Evolutionary conservation across 2,113 vertebrate species (phyloP).

Genomic region (Dendrocopos noguchii): DNA sequence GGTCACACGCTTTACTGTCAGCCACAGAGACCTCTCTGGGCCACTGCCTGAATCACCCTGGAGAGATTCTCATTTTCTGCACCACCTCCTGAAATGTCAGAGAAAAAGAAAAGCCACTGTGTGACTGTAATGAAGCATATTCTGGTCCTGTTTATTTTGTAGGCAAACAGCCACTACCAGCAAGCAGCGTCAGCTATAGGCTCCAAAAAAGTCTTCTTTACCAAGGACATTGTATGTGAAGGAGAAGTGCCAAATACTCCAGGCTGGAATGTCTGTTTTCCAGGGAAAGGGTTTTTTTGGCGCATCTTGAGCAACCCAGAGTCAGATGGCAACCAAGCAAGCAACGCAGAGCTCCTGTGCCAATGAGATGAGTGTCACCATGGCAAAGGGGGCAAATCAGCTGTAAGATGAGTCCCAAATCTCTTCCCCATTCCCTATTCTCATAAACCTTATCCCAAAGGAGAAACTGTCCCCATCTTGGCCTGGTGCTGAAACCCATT

Average conservation of each 20-base stretch:
- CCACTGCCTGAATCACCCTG: constrained; percentile 2
- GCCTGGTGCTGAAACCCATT: not conserved
- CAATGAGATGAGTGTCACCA: accelerated
- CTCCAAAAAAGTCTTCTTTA: constrained; percentile 42
- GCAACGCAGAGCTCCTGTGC: accelerated
- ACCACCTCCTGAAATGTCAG: constrained; percentile 60
- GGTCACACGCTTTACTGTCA: constrained; percentile 66
- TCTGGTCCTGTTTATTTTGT: constrained; percentile 49
- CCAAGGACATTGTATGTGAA: constrained; percentile 4
- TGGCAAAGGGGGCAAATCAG: not conserved
- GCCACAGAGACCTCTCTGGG: constrained; percentile 57
- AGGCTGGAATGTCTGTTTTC: constrained; percentile 64
- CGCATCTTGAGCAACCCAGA: not conserved
- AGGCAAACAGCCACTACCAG: constrained; percentile 45
- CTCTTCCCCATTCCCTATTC: not conserved
- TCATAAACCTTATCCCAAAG: constrained; percentile 6
- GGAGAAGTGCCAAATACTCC: constrained; percentile 48
- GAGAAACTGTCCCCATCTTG: not conserved
- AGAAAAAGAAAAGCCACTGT: constrained; percentile 66
- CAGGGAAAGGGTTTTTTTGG: not conserved
- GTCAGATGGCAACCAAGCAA: not conserved
- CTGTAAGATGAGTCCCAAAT: not conserved
- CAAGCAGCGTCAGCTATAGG: not conserved
- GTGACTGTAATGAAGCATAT: constrained; percentile 29
- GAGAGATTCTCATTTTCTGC: constrained; percentile 51